phyloP scores from a whole-genome alignment of 2,797 vertebrate genomes.

The Rhynchonycteris naso region DNA sequence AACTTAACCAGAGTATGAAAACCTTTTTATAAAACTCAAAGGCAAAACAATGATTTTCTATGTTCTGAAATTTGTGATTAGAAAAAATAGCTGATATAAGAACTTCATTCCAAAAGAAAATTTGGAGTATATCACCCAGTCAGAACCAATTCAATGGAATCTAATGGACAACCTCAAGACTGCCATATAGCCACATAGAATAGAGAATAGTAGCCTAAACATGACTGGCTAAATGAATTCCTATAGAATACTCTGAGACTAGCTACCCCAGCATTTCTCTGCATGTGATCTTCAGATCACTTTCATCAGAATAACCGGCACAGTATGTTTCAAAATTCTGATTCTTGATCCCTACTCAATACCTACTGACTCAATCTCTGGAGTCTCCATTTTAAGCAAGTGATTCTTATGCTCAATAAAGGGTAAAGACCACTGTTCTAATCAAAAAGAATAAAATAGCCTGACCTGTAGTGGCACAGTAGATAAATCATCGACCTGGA shows the following conservation, averaged over 20 bases:
- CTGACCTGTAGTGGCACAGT: neutral
- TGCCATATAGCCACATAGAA: neutral
- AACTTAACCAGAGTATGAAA: conserved; percentile 39
- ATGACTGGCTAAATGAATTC: neutral
- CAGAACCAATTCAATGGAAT: conserved; percentile 21
- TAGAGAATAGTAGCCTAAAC: neutral
- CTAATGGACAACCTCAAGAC: neutral
- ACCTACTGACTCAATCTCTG: conserved; percentile 6
- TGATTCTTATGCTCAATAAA: neutral
- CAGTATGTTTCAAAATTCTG: neutral
- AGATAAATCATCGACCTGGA: no score
- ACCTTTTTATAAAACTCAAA: conserved; percentile 41
- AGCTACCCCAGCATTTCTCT: neutral
- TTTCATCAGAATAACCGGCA: neutral
- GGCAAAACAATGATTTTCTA: conserved; percentile 37
- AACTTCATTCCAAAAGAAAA: conserved; percentile 27
- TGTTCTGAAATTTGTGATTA: conserved; percentile 55
- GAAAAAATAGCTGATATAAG: conserved; percentile 1
- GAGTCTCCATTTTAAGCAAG: conserved; percentile 35
- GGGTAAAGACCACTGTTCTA: neutral
- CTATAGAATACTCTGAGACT: neutral
- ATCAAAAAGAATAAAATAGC: neutral
- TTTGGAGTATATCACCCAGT: neutral
- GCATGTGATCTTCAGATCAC: neutral
- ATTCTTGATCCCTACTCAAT: neutral